phyloP scores from a whole-genome alignment of 2,888 invertebrate genomes.

The Lottia gigantea region DNA sequence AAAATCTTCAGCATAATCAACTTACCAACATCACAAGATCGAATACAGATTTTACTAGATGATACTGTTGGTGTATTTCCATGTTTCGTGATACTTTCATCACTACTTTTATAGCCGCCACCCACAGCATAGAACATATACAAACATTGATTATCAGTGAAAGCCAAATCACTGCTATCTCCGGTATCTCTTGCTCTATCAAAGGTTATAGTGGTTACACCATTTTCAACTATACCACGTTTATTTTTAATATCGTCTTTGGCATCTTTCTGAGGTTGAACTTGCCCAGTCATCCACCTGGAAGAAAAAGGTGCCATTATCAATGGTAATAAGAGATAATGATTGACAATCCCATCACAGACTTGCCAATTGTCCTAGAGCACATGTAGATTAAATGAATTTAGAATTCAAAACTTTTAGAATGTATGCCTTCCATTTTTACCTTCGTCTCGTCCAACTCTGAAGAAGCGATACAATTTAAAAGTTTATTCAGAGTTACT shows the following conservation, averaged over 20 bases:
- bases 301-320: background rate
- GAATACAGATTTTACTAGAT: conserved; percentile 24
- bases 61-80: conserved; percentile 21
- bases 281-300: conserved; percentile 18
- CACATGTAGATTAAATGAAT: too few species aligned
- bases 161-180: conserved; percentile 29
- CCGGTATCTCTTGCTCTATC: conserved; percentile 34
- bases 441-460: too few species aligned
- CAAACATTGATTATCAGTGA: conserved; percentile 59
- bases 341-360: too few species aligned
- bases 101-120: conserved; percentile 25
- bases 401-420: too few species aligned
- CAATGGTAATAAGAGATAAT: too few species aligned
- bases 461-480: too few species aligned
- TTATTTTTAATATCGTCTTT: conserved; percentile 30
- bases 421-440: too few species aligned
- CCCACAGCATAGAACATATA: conserved; percentile 41
- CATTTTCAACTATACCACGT: conserved; percentile 27
- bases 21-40: background rate
- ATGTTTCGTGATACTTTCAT: conserved; percentile 21
- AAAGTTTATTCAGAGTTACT: too few species aligned
- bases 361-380: too few species aligned
- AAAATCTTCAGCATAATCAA: too few species aligned
- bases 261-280: conserved; percentile 29
- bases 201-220: conserved; percentile 39